Base-by-base conservation (phyloP, 2,797 vertebrate species). In the Cephalopachus bancanus region DNA sequence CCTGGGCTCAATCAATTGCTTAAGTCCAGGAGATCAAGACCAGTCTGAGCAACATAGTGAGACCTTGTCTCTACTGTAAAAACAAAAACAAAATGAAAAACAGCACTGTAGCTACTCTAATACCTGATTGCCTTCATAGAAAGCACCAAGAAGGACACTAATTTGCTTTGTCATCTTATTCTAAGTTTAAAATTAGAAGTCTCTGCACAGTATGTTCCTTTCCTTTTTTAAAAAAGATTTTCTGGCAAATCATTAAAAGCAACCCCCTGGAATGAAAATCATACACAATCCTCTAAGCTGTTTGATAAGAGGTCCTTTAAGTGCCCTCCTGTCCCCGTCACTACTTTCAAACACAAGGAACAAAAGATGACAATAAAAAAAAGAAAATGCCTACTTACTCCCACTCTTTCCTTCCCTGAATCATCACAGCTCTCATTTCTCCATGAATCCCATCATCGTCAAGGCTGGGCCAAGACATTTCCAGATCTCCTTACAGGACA, bases 231-330 rank as follows among this genome's bases (percentile, higher is more conserved):
- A 85, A 89, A 65, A 80, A n/a, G 69, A 55, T 30, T 51, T 88
- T 67, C 28, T 85, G 71, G n/a, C 30, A 89, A 90, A 96, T 65
- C 17, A 72, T 60, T 89, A 89, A 93, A 81, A 65, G 69, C 30
- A 95, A 75, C 62, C 22, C 17, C 51, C n/a, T 83, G n/a, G 20
- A 51, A 30, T 44, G 22, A 78, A 76, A 10, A 69, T 53, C 83
- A 94, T 12, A 64, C 55, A 94, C 81, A 74, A 60, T 28, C 44
- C 60, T 71, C 33, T 44, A 64, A 33, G 67, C 78, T 85, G 86
- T n/a, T 80, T 28, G 30, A 10, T n/a, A n/a, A 83, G 17, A 93
- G 28, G 62, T 81, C 76, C 74, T 80, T 53, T 44, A 83, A 85
- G 55, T 49, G 53, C 16, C 17, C 11, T 14, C 79, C 44, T 5